Percentiles rank a stretch among this genome's conserved stretches.
phyloP scores from a whole-genome alignment of 1,140 invertebrate species.

The Trichonephila clavipes region DNA sequence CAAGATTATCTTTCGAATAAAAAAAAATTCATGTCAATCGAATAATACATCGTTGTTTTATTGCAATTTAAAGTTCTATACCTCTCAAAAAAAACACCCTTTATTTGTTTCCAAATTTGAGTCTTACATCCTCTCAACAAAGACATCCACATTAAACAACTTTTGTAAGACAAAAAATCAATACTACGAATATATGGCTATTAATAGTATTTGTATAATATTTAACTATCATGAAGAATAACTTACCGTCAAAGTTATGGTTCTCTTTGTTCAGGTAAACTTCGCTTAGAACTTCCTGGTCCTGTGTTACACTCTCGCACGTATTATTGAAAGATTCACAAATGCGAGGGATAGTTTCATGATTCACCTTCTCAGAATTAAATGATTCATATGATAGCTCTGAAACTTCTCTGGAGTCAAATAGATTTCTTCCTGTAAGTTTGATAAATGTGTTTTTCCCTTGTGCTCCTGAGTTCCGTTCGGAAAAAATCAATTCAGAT shows the following conservation, averaged over 20 bases:
- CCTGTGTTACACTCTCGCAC: background rate
- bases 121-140: too few species aligned
- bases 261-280: background rate
- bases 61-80: too few species aligned
- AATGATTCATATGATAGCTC: background rate
- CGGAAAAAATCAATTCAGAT: background rate
- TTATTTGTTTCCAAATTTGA: too few species aligned
- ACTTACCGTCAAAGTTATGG: background rate
- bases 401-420: background rate
- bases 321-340: background rate
- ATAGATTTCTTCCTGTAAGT: background rate
- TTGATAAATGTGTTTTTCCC: background rate
- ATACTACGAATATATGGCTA: too few species aligned
- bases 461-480: background rate
- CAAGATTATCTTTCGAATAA: too few species aligned
- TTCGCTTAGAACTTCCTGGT: background rate
- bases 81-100: too few species aligned
- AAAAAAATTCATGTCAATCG: too few species aligned
- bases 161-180: too few species aligned
- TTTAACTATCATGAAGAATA: background rate
- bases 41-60: too few species aligned
- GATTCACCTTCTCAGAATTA: background rate
- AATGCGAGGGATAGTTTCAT: background rate
- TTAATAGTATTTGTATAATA: too few species aligned
- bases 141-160: too few species aligned